Conservation (phyloP, 2,888 invertebrate genomes). For the Drosophila merina region DNA sequence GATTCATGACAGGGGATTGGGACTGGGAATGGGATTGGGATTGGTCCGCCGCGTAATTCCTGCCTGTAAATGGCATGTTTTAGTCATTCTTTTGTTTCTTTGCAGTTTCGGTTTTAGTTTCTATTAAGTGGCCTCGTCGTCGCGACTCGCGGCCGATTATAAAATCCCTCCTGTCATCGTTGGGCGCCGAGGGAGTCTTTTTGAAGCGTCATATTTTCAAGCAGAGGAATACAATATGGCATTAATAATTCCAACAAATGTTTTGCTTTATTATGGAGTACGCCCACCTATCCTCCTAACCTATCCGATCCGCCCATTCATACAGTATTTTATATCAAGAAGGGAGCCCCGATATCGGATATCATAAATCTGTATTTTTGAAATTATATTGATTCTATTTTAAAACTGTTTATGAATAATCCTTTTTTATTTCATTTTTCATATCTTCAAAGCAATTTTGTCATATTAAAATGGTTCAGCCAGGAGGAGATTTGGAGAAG, state of each 20-base stretch:
- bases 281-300: neutral
- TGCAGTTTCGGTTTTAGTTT: slow-evolving; percentile 41
- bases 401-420: too few species aligned
- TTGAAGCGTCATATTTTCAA: slow-evolving; percentile 56
- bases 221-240: slow-evolving; percentile 21
- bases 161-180: slow-evolving; percentile 45
- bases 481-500: too few species aligned
- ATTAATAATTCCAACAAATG: slow-evolving; percentile 41
- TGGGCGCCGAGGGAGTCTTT: slow-evolving; percentile 22
- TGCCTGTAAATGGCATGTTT: slow-evolving; percentile 70
- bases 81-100: slow-evolving; percentile 40
- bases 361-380: too few species aligned
- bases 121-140: slow-evolving; percentile 64
- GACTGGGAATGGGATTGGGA: slow-evolving; percentile 10
- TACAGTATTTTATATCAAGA: neutral
- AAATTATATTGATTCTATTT: too few species aligned
- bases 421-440: too few species aligned
- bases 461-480: too few species aligned
- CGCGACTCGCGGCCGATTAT: neutral
- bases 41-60: slow-evolving; percentile 28
- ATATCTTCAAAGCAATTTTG: too few species aligned
- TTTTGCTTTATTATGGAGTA: slow-evolving; percentile 16
- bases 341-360: too few species aligned
- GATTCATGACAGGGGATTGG: slow-evolving; percentile 60
- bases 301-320: neutral